Evolutionary conservation across 23 tunicate genomes (phyloP).

Genomic region (Aplidium turbinatum): DNA sequence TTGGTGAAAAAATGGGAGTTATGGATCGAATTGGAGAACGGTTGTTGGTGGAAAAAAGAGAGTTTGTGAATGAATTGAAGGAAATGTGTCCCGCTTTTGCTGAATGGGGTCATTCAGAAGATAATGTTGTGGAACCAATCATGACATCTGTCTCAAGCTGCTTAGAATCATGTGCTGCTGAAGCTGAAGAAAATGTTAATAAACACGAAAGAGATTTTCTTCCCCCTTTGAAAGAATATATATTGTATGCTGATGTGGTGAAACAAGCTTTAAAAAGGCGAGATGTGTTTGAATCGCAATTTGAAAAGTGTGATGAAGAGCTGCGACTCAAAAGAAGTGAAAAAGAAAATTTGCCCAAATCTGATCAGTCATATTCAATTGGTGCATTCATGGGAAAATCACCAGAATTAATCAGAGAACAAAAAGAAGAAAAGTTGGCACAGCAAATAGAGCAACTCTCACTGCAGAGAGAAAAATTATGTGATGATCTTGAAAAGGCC

Average conservation of each 20-base stretch:
- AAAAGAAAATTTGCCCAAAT: constrained; percentile 58
- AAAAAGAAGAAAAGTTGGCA: constrained; percentile 67
- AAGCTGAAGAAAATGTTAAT: constrained; percentile 41
- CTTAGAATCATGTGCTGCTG: constrained; percentile 56
- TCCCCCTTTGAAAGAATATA: constrained; percentile 79
- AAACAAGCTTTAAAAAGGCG: constrained; percentile 70
- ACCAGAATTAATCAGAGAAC: constrained; percentile 59
- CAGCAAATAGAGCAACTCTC: constrained; percentile 78
- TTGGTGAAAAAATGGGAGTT: constrained; percentile 82
- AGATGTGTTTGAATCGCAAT: constrained; percentile 54
- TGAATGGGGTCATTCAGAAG: constrained; percentile 63
- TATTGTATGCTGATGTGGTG: constrained; percentile 64
- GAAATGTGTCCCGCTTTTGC: constrained; percentile 79
- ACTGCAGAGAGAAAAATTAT: constrained; percentile 36
- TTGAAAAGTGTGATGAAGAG: constrained; percentile 53
- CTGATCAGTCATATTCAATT: constrained; percentile 80
- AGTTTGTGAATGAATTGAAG: constrained; percentile 55
- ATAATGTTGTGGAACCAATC: constrained; percentile 59
- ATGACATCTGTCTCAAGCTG: constrained; percentile 60
- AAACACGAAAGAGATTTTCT: constrained; percentile 45
- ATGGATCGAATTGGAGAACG: constrained; percentile 68
- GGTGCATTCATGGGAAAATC: constrained; percentile 82
- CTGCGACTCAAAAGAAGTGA: constrained; percentile 58
- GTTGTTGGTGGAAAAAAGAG: constrained; percentile 67
- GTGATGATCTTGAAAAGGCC: constrained; percentile 58